Percentiles rank a stretch among this genome's conserved stretches.
Conservation (phyloP, 2,797 vertebrate genomes). For the Neoniphon sammara region DNA sequence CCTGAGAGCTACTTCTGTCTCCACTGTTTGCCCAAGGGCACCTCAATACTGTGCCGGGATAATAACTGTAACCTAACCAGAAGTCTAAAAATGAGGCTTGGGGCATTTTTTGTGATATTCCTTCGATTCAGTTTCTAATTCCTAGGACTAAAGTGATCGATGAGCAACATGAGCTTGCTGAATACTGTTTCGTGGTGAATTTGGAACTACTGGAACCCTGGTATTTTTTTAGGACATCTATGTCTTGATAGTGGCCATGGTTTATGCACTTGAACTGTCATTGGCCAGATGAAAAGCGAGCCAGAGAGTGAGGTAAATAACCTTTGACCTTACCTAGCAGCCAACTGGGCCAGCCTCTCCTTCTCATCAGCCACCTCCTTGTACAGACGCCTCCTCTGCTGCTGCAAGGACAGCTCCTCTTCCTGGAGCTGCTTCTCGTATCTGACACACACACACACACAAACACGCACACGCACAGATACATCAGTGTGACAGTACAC, state of each 20-base stretch:
- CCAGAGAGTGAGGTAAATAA: background rate
- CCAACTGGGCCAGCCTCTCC: constrained; percentile 89
- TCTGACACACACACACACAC: constrained; percentile 71
- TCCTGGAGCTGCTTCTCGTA: constrained; percentile 94
- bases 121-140: no score
- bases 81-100: no score
- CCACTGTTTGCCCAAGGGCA: no score
- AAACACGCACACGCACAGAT: constrained; percentile 3
- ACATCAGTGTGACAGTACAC: background rate
- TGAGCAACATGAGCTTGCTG: no score
- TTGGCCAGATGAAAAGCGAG: background rate
- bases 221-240: background rate
- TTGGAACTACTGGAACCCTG: no score
- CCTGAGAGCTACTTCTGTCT: no score
- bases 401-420: constrained; percentile 89
- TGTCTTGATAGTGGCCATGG: no score
- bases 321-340: constrained; percentile 82
- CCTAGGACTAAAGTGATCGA: background rate
- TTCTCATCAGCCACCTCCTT: constrained; percentile 92
- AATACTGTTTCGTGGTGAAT: no score
- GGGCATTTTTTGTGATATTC: no score
- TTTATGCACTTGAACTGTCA: background rate
- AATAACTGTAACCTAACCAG: no score
- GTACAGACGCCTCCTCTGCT: constrained; percentile 90
- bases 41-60: no score